phyloP scores from a whole-genome alignment of 2,113 vertebrate genomes.

The Aix galericulata region DNA sequence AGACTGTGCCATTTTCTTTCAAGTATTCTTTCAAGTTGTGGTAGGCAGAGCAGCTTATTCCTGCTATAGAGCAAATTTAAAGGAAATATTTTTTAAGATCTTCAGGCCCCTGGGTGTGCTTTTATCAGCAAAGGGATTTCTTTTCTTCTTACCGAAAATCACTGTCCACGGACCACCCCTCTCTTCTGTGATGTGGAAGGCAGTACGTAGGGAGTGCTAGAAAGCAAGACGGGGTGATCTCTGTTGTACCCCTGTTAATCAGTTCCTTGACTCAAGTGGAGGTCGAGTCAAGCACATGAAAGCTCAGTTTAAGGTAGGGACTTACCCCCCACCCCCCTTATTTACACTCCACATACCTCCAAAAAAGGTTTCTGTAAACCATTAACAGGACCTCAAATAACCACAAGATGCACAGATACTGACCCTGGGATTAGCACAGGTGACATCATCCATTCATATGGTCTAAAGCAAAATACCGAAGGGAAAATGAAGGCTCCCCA shows the following conservation, averaged over 20 bases:
- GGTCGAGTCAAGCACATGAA: not conserved
- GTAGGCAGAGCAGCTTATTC: not conserved
- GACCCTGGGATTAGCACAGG: not conserved
- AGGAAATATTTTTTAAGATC: not conserved
- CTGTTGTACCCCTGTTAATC: not conserved
- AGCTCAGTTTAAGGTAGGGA: not conserved
- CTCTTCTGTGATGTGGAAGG: not conserved
- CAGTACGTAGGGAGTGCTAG: not conserved
- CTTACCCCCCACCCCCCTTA: not conserved
- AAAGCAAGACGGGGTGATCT: not conserved
- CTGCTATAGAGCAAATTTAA: not conserved
- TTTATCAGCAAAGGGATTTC: not conserved
- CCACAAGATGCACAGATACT: not conserved
- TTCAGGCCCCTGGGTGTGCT: not conserved
- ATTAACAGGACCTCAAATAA: not conserved
- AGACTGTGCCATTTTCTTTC: not conserved
- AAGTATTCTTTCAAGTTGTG: not conserved
- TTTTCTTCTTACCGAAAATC: not conserved
- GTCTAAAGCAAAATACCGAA: not conserved
- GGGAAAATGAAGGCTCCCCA: not conserved
- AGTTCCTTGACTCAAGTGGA: not conserved
- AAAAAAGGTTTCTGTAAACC: not conserved
- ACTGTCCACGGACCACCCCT: not conserved
- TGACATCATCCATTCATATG: not conserved
- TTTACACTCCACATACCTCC: not conserved